Percentiles rank a stretch among this genome's conserved stretches.
Conservation (phyloP, 2,888 invertebrate species). For the Drosophila demipolita region DNA sequence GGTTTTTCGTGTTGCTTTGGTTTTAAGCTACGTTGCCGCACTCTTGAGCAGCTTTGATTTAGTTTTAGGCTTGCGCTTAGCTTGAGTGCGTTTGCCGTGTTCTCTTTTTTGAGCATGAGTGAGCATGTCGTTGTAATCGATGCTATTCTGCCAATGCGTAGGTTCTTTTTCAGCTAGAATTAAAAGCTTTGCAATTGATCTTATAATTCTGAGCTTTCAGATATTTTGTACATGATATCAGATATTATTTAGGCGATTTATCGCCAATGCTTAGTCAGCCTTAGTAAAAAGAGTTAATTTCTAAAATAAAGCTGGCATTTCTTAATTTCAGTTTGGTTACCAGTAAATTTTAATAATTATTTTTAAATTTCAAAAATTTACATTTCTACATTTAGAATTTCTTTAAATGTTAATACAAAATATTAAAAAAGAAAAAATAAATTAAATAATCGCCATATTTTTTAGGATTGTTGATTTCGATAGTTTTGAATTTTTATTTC, state of each 20-base stretch:
- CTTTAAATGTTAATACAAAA: background rate
- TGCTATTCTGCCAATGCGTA: slow-evolving; percentile 1
- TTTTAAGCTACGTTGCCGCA: slow-evolving; percentile 30
- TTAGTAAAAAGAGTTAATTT: background rate
- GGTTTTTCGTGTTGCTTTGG: slow-evolving; percentile 62
- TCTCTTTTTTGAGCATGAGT: slow-evolving; percentile 38
- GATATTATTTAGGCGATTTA: too few species aligned
- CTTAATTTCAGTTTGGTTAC: background rate
- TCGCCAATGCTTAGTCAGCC: background rate
- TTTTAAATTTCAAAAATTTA: background rate
- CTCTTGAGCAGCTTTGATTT: slow-evolving; percentile 77
- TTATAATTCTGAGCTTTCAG: background rate
- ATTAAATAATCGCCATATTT: background rate
- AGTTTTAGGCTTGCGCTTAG: slow-evolving; percentile 57
- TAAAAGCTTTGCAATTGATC: slow-evolving; percentile 29
- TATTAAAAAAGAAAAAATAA: background rate
- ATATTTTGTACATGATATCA: background rate
- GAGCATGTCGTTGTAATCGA: slow-evolving; percentile 28
- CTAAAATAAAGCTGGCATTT: background rate
- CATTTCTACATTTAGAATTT: background rate
- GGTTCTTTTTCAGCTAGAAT: slow-evolving; percentile 35
- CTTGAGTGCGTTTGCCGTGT: slow-evolving; percentile 58
- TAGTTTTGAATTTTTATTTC: background rate
- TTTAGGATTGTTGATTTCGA: background rate
- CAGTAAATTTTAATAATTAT: background rate